Evolutionary conservation across 2,113 vertebrate genomes (phyloP).

Genomic region (Vidua macroura): DNA sequence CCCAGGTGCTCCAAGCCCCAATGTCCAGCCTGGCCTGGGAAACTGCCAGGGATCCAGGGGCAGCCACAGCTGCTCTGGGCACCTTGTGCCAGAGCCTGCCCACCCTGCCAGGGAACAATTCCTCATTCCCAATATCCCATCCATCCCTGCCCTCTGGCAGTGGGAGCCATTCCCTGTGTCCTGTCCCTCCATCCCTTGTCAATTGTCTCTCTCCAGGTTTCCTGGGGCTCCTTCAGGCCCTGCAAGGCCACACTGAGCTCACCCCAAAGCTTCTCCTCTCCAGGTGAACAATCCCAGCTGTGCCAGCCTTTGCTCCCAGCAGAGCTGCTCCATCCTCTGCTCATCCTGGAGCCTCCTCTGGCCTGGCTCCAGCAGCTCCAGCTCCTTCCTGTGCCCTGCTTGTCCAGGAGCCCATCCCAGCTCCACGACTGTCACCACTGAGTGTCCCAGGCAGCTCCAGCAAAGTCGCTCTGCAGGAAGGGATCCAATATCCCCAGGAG

Average conservation of each 20-base stretch:
- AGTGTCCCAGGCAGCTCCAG: background rate
- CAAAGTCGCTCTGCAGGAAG: background rate
- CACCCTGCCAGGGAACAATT: background rate
- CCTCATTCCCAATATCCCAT: background rate
- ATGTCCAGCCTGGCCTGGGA: background rate
- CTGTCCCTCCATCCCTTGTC: background rate
- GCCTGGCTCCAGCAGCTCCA: background rate
- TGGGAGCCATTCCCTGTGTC: background rate
- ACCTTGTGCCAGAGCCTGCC: background rate
- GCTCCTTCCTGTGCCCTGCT: accelerated
- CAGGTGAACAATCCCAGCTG: background rate
- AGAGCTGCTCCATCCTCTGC: background rate
- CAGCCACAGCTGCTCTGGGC: background rate
- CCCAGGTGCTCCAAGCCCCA: background rate
- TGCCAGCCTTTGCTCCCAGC: background rate
- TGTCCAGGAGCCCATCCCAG: background rate
- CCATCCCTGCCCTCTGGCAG: background rate
- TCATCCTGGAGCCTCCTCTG: background rate
- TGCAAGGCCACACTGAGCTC: background rate
- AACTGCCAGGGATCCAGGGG: background rate
- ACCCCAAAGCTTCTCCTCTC: too few relatives aligned
- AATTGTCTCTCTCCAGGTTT: background rate
- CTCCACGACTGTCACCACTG: accelerated
- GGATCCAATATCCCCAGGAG: accelerated
- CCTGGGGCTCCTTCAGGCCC: background rate